Evolutionary conservation across 1,140 invertebrate genomes (phyloP).

Genomic region (Pseudomyrmex gracilis): DNA sequence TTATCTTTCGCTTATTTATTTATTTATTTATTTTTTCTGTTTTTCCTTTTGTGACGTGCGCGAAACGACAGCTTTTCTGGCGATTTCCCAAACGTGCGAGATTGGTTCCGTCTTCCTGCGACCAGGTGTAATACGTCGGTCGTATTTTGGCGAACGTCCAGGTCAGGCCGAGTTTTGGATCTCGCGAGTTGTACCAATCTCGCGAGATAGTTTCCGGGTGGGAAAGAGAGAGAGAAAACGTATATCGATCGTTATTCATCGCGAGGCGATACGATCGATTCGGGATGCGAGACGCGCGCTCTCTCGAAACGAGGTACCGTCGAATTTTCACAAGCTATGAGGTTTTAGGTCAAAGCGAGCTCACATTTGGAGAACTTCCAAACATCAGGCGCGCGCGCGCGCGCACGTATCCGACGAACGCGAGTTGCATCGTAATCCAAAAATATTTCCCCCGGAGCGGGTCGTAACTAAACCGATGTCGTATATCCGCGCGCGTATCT

Average conservation of each 20-base stretch:
- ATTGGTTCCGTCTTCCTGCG: not conserved
- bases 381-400: not conserved
- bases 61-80: not conserved
- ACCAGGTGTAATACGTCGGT: constrained; percentile 15
- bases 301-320: not conserved
- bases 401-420: not conserved
- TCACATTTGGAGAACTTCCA: constrained; percentile 65
- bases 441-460: constrained; percentile 50
- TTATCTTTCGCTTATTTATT: constrained; percentile 2
- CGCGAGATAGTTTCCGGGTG: not conserved
- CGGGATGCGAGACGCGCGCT: constrained; percentile 27
- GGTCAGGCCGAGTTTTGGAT: constrained; percentile 36
- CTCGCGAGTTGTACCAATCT: constrained; percentile 36
- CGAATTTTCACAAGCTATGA: not conserved
- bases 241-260: constrained; percentile 50
- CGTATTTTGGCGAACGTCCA: constrained; percentile 57
- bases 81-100: constrained; percentile 30
- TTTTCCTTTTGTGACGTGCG: too few relatives aligned
- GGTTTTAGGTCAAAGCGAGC: constrained; percentile 58
- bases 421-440: constrained; percentile 62
- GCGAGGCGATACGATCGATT: constrained; percentile 11
- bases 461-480: constrained; percentile 30
- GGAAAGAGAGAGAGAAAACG: not conserved
- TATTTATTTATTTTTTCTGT: too few relatives aligned
- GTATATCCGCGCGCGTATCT: constrained; percentile 29